A percentile compares a stretch with the other conserved stretches of the same genome.
phyloP scores from a whole-genome alignment of 2,113 vertebrate species.

The Setophaga petechia region DNA sequence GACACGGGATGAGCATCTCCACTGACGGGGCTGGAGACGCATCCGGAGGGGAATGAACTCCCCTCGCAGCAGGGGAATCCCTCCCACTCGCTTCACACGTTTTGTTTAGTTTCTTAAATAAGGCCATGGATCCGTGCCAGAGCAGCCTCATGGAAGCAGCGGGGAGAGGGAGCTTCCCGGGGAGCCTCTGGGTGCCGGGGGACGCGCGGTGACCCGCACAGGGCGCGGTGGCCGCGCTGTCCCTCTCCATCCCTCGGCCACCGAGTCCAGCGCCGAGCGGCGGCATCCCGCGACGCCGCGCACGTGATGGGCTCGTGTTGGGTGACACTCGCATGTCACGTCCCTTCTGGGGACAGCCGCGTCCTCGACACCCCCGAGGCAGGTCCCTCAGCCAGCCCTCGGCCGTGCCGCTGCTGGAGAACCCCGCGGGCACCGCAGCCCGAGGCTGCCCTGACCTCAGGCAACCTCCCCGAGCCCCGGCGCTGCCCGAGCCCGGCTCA shows the following conservation, averaged over 20 bases:
- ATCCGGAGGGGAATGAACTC: conserved; percentile 37
- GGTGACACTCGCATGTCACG: accelerated
- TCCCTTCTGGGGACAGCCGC: not conserved
- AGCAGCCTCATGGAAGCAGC: conserved; percentile 1
- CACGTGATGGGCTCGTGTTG: not conserved
- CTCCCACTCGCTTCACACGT: conserved; percentile 64
- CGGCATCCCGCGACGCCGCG: not conserved
- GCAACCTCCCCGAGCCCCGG: not conserved
- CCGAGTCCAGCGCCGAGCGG: accelerated
- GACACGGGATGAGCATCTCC: not conserved
- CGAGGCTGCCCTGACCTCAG: not conserved
- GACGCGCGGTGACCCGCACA: not conserved
- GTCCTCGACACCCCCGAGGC: not conserved
- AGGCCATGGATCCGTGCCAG: conserved; percentile 47
- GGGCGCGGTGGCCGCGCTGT: not conserved
- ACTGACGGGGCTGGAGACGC: not conserved
- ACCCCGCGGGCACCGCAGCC: not conserved
- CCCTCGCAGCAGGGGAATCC: conserved; percentile 58
- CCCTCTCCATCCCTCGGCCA: not conserved
- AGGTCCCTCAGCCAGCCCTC: not conserved
- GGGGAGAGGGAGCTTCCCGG: conserved; percentile 6
- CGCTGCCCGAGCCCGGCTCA: not conserved
- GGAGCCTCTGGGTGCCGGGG: not conserved
- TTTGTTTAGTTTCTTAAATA: conserved; percentile 60
- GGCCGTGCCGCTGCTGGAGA: not conserved